Evolutionary conservation across 2,797 vertebrate genomes (phyloP).

Genomic region (Hafferia zeledoni): DNA sequence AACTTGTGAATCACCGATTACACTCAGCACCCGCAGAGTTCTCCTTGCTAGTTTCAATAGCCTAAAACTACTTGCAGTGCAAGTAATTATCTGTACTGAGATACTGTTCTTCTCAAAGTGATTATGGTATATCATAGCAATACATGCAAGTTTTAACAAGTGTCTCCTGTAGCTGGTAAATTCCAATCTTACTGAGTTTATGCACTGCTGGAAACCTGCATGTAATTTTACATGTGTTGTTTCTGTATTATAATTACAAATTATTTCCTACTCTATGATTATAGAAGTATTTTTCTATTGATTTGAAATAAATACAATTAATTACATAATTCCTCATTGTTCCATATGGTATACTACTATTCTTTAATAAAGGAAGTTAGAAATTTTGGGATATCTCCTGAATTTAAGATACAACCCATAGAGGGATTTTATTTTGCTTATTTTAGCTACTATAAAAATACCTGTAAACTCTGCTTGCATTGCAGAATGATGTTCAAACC

Average conservation of each 20-base stretch:
- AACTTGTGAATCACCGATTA: not conserved
- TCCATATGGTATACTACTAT: not conserved
- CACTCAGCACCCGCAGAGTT: not conserved
- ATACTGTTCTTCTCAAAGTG: not conserved
- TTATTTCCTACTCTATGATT: not conserved
- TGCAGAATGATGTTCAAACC: not conserved
- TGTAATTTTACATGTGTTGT: not conserved
- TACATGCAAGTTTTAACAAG: not conserved
- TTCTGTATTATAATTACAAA: constrained; percentile 2
- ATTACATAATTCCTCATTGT: not conserved
- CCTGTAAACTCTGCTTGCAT: not conserved
- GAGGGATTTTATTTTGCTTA: not conserved
- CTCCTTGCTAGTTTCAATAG: not conserved
- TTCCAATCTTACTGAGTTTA: not conserved
- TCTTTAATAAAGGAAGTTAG: not conserved
- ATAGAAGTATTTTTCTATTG: not conserved
- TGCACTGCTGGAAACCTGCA: not conserved
- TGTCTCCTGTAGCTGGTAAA: not conserved
- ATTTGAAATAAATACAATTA: not conserved
- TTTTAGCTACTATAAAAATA: not conserved
- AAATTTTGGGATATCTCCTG: not conserved
- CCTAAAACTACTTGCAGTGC: not conserved
- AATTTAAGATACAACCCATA: not conserved
- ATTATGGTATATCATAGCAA: not conserved
- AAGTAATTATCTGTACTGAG: not conserved